Conservation (phyloP, 2,888 invertebrate genomes). For the Cryptus armator region DNA sequence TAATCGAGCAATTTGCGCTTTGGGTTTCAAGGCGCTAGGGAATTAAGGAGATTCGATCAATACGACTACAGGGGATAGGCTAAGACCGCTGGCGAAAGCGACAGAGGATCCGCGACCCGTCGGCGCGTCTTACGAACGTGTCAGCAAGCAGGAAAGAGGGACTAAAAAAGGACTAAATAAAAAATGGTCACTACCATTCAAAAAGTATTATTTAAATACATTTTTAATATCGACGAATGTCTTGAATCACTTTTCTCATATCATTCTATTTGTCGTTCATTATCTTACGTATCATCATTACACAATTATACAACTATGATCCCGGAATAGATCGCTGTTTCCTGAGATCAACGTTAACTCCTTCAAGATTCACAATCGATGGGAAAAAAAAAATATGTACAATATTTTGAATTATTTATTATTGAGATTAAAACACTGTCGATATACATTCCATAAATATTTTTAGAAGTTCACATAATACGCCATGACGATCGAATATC, state of each 20-base stretch:
- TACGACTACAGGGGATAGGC: background rate
- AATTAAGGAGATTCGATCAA: slow-evolving; percentile 1
- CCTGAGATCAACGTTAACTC: background rate
- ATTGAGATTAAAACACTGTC: background rate
- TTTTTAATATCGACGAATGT: too few relatives aligned
- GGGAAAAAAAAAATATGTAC: background rate
- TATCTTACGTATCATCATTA: too few relatives aligned
- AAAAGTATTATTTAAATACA: too few relatives aligned
- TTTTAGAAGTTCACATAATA: background rate
- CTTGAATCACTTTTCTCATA: too few relatives aligned
- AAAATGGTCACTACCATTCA: background rate
- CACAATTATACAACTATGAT: background rate
- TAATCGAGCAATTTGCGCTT: slow-evolving; percentile 11
- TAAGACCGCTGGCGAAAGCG: background rate
- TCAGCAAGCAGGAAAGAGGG: background rate
- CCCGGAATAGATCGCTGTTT: background rate
- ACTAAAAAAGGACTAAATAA: background rate
- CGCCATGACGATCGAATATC: background rate
- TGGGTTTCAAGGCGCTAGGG: background rate
- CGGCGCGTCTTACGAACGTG: background rate
- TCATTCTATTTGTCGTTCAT: too few relatives aligned
- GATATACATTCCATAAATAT: background rate
- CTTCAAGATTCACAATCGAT: background rate
- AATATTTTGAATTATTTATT: background rate
- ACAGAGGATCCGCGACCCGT: background rate